Evolutionary conservation across 2,888 invertebrate genomes (phyloP).

Genomic region (Kryphioiulus occultus): DNA sequence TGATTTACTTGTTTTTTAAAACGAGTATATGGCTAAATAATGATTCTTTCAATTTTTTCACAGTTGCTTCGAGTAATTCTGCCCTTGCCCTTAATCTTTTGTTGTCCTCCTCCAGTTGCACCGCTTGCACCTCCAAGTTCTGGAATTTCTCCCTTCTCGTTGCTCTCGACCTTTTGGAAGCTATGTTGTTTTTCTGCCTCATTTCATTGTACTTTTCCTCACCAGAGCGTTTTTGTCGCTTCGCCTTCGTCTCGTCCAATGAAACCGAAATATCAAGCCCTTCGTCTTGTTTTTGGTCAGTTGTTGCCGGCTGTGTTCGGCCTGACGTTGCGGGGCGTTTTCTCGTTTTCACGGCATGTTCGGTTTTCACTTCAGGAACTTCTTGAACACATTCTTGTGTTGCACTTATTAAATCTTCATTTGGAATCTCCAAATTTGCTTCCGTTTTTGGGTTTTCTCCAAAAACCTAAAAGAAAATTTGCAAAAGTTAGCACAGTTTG

Average conservation of each 20-base stretch:
- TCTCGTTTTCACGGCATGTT: background rate
- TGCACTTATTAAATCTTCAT: conserved; percentile 6
- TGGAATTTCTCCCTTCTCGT: conserved; percentile 28
- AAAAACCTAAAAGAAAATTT: conserved; percentile 24
- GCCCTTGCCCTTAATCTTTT: conserved; percentile 36
- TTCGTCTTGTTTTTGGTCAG: background rate
- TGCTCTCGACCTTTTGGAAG: conserved; percentile 45
- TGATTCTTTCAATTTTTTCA: conserved; percentile 26
- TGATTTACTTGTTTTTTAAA: background rate
- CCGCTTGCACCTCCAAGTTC: conserved; percentile 32
- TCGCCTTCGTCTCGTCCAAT: background rate
- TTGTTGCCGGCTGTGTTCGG: background rate
- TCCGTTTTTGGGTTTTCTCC: conserved; percentile 20
- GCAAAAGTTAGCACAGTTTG: background rate
- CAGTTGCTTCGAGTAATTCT: conserved; percentile 22
- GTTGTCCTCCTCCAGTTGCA: conserved; percentile 39
- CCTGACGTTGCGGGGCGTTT: background rate
- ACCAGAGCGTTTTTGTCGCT: background rate
- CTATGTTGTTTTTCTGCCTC: conserved; percentile 49
- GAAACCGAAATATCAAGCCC: background rate
- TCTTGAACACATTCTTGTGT: background rate
- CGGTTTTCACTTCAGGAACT: background rate
- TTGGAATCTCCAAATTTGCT: conserved; percentile 36
- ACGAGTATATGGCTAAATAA: background rate
- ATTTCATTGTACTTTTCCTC: conserved; percentile 48